Evolutionary conservation across 2,888 invertebrate species (phyloP).

Genomic region (Stegana nigrithorax): DNA sequence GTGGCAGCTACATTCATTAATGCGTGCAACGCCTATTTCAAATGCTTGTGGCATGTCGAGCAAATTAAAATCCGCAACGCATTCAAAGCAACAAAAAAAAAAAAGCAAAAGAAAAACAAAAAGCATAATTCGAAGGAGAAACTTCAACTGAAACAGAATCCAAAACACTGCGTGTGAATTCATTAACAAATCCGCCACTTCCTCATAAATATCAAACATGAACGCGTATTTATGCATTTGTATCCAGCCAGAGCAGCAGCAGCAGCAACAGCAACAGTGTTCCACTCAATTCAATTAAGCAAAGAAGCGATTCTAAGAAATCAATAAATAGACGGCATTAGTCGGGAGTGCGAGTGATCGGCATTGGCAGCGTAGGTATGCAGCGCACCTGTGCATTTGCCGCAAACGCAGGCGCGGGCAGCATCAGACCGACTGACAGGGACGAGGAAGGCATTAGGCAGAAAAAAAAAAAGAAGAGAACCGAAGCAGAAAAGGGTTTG

Average conservation of each 20-base stretch:
- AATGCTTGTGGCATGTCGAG: too few species aligned
- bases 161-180: slow-evolving; percentile 47
- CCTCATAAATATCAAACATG: too few species aligned
- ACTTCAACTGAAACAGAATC: not conserved
- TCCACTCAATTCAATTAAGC: slow-evolving; percentile 54
- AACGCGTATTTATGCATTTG: too few species aligned
- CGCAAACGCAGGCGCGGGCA: slow-evolving; percentile 4
- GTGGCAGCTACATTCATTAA: too few species aligned
- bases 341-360: too few species aligned
- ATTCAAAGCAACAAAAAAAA: not conserved
- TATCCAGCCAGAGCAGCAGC: slow-evolving; percentile 33
- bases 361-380: too few species aligned
- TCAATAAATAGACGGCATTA: slow-evolving; percentile 26
- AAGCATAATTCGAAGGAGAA: not conserved
- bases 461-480: not conserved
- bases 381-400: slow-evolving; percentile 45
- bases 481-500: not conserved
- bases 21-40: too few species aligned
- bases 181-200: slow-evolving; percentile 38
- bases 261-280: slow-evolving; percentile 14
- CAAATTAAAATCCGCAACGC: too few species aligned
- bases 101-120: not conserved
- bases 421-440: not conserved
- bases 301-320: slow-evolving; percentile 50
- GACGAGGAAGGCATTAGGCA: not conserved